Conservation (phyloP, 2,888 invertebrate genomes). For the Rapana venosa region DNA sequence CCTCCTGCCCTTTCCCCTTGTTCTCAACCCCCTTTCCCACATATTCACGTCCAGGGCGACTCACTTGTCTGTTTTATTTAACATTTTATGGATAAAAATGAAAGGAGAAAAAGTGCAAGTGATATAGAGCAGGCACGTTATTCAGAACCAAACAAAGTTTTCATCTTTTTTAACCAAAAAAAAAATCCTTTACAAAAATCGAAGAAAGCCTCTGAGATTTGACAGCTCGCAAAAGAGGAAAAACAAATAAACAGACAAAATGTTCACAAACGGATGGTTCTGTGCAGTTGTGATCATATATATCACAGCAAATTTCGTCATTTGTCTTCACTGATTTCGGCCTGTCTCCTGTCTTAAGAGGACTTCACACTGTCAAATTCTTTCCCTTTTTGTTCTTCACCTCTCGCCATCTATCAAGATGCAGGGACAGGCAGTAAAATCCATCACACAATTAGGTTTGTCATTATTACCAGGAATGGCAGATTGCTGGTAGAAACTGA, state of each 20-base stretch:
- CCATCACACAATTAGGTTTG: constrained; percentile 13
- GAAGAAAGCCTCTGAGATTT: background rate
- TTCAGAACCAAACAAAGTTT: no score
- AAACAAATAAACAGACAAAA: background rate
- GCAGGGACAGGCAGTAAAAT: background rate
- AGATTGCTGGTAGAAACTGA: constrained; percentile 9
- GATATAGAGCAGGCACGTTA: no score
- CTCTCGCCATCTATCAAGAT: background rate
- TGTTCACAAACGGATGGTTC: no score
- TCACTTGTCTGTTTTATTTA: no score
- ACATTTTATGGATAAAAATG: no score
- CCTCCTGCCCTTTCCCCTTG: background rate
- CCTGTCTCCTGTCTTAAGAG: background rate
- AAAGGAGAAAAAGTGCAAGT: no score
- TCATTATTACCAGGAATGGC: constrained; percentile 7
- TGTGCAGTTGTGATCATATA: no score
- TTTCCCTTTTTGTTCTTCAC: background rate
- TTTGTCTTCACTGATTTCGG: background rate
- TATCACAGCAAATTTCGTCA: background rate
- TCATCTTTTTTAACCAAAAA: no score
- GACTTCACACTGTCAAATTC: background rate
- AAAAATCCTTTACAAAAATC: no score
- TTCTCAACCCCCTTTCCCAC: background rate
- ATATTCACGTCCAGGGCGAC: background rate
- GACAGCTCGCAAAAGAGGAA: background rate